phyloP scores from a whole-genome alignment of 2,888 invertebrate genomes.

The Theristus sp. region DNA sequence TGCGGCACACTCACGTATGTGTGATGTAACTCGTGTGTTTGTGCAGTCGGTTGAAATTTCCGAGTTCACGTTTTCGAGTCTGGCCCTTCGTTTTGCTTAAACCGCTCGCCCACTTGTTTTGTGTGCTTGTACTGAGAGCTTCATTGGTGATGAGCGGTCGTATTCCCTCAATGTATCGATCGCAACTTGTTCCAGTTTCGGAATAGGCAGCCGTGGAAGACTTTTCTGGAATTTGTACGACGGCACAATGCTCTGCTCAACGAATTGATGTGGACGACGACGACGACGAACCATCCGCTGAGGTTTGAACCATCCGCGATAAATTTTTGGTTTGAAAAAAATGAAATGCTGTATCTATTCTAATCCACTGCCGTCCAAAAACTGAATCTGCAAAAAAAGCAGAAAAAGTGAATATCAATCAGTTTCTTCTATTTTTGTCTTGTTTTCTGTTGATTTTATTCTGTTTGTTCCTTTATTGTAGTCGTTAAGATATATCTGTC shows the following conservation, averaged over 20 bases:
- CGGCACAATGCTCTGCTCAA: slow-evolving; percentile 65
- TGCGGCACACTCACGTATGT: slow-evolving; percentile 25
- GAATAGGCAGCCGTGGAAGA: slow-evolving; percentile 71
- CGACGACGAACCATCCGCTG: too few species aligned
- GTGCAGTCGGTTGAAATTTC: slow-evolving; percentile 46
- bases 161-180: slow-evolving; percentile 53
- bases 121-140: slow-evolving; percentile 35
- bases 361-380: too few species aligned
- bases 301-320: too few species aligned
- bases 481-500: too few species aligned
- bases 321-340: too few species aligned
- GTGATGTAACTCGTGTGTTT: slow-evolving; percentile 84
- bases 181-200: slow-evolving; percentile 61
- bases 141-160: slow-evolving; percentile 49
- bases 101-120: slow-evolving; percentile 39
- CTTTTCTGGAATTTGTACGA: slow-evolving; percentile 86
- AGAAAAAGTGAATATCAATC: too few species aligned
- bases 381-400: too few species aligned
- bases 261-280: slow-evolving; percentile 64
- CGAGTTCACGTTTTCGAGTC: slow-evolving; percentile 18
- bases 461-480: too few species aligned
- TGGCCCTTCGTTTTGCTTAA: slow-evolving; percentile 38
- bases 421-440: too few species aligned
- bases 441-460: too few species aligned
- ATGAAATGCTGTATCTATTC: too few species aligned